Conservation (phyloP, 2,113 vertebrate genomes). For the Gadus chalcogrammus region DNA sequence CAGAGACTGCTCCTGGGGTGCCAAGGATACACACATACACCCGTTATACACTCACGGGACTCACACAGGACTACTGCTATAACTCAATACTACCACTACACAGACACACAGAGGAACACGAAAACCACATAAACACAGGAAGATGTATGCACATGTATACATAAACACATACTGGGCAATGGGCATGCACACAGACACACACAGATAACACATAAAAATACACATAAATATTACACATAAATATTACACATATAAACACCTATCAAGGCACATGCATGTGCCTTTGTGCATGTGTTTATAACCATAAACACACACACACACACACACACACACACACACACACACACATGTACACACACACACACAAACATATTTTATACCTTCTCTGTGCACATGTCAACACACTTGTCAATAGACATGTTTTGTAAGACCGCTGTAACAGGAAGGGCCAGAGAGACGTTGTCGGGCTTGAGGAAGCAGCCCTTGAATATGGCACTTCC, state of each 20-base stretch:
- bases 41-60: no score
- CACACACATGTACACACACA: no score
- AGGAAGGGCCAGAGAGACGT: slow-evolving; percentile 86
- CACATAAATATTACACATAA: no score
- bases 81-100: no score
- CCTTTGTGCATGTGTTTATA: background rate
- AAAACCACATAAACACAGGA: background rate
- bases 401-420: slow-evolving; percentile 94
- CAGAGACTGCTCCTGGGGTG: slow-evolving; percentile 84
- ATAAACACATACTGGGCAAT: no score
- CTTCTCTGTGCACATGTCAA: slow-evolving; percentile 93
- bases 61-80: no score
- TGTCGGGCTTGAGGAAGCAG: slow-evolving; percentile 86
- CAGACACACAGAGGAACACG: background rate
- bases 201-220: background rate
- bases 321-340: slow-evolving; percentile 5
- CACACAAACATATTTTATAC: slow-evolving; percentile 58
- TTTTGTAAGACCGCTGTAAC: slow-evolving; percentile 79
- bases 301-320: background rate
- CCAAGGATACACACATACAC: slow-evolving; percentile 4
- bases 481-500: slow-evolving; percentile 93
- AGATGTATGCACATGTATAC: no score
- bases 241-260: no score
- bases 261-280: no score
- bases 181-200: background rate